Evolutionary conservation across 1,140 invertebrate genomes (phyloP).

Genomic region (Zaprionus inermis): DNA sequence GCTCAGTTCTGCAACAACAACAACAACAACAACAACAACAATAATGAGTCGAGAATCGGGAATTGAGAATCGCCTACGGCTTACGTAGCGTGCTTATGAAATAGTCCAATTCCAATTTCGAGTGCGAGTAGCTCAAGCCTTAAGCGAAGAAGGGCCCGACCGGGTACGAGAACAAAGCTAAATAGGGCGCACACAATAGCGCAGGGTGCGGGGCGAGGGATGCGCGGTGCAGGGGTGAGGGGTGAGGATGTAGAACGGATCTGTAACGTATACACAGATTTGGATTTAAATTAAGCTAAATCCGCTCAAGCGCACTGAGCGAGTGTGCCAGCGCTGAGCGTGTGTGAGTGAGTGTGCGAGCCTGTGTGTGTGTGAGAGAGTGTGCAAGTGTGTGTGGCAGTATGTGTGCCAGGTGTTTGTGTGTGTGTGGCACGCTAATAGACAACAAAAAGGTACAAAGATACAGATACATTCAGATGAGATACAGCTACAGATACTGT

Average conservation of each 20-base stretch:
- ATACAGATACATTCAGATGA: constrained; percentile 36
- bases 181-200: constrained; percentile 34
- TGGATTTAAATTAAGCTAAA: constrained; percentile 83
- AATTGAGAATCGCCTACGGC: constrained; percentile 28
- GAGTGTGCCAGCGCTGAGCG: constrained; percentile 22
- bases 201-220: constrained; percentile 7
- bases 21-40: background rate
- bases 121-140: constrained; percentile 32
- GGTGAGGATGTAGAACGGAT: constrained; percentile 32
- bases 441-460: constrained; percentile 77
- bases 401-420: constrained; percentile 25
- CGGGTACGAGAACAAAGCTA: constrained; percentile 39
- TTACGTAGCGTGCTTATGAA: constrained; percentile 30
- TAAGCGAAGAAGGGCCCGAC: constrained; percentile 2
- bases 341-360: constrained; percentile 10
- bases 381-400: constrained; percentile 37
- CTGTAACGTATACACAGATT: constrained; percentile 61
- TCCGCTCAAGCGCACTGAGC: constrained; percentile 67
- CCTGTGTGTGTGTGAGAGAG: constrained; percentile 18
- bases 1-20: constrained; percentile 8
- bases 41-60: background rate
- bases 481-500: constrained; percentile 27
- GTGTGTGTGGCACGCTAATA: constrained; percentile 64
- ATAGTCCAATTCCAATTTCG: constrained; percentile 45
- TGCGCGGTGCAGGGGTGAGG: constrained; percentile 40